Evolutionary conservation across 1,140 invertebrate genomes (phyloP), one percentile per base, ranked within the genome.

Genomic region (Batillaria attramentaria): DNA sequence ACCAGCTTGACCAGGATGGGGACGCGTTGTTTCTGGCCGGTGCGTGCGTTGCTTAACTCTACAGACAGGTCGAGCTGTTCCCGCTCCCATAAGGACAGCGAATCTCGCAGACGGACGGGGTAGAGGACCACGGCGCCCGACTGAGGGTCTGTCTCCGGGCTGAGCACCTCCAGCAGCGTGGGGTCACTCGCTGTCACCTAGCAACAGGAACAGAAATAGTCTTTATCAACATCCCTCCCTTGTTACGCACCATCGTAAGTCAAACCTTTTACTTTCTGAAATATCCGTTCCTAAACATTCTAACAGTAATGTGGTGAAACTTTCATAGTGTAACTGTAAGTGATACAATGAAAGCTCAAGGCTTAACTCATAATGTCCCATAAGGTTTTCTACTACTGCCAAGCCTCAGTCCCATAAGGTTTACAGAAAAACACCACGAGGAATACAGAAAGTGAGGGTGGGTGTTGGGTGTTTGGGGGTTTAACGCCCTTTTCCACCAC

Each of bases 141-240:
- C 60, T 86, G 83, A 2, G 72, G 72, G 68, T 88, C 87, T 43
- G 42, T 72, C 41, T 88, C 86, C 77, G 87, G 80, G 28, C 78
- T 66, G 42, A 87, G 60, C 43, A 84, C 82, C 77, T 89, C 85
- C 39, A 90, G 46, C 20, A 90, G 79, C 39, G 79, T 79, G 5
- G 83, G 78, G 72, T 90, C 89, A 87, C 87, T 90, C 3, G 87
- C 82, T 16, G 81, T 69, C 28, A 87, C 85, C 89, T 90, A 60
- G 0, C 46, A 20, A 74, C 54, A 74, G 79, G 24, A 78, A 24
- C 10, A 39, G 1, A 5, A 54, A 24, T 2, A 31, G 42, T 54
- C 46, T 13, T 50, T 13, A 13, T 13, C 46, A 50, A 13, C 13
- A 50, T 24, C 13, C 13, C 13, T 13, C 46, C 13, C 46, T 50